A percentile compares a stretch with the other conserved stretches of the same genome.
phyloP scores from a whole-genome alignment of 2,113 vertebrate species.

The Petaurus breviceps region DNA sequence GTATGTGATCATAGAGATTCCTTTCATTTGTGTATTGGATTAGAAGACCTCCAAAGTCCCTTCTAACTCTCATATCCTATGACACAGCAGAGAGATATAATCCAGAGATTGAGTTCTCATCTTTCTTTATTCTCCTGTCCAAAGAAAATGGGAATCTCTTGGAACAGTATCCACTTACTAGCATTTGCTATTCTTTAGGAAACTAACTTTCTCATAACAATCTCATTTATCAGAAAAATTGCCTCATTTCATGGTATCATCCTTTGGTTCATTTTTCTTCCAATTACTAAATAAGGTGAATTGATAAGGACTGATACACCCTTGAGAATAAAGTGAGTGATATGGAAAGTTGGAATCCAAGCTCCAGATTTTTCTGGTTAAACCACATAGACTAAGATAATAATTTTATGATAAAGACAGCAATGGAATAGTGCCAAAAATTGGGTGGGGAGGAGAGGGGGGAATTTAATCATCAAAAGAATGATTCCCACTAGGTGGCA shows the following conservation, averaged over 20 bases:
- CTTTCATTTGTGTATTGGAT: not conserved
- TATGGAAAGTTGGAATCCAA: not conserved
- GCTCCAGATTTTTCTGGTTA: not conserved
- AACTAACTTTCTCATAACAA: not conserved
- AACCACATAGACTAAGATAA: not conserved
- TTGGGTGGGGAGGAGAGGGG: rapidly evolving
- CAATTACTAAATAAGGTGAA: not conserved
- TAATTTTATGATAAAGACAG: not conserved
- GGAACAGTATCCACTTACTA: not conserved
- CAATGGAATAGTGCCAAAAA: not conserved
- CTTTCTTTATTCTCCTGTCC: not conserved
- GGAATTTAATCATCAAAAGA: not conserved
- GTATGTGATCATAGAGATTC: not conserved
- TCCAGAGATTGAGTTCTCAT: not conserved
- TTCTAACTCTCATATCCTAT: no score
- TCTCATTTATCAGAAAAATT: no score
- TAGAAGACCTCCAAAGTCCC: not conserved
- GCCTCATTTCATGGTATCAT: not conserved
- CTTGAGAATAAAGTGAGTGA: not conserved
- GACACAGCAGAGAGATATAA: not conserved
- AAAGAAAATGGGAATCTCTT: not conserved
- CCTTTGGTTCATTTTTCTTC: not conserved
- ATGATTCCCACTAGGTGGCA: not conserved
- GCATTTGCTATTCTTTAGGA: not conserved
- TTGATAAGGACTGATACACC: not conserved